phyloP scores from a whole-genome alignment of 2,113 vertebrate genomes.

The Chloroceryle aenea region DNA sequence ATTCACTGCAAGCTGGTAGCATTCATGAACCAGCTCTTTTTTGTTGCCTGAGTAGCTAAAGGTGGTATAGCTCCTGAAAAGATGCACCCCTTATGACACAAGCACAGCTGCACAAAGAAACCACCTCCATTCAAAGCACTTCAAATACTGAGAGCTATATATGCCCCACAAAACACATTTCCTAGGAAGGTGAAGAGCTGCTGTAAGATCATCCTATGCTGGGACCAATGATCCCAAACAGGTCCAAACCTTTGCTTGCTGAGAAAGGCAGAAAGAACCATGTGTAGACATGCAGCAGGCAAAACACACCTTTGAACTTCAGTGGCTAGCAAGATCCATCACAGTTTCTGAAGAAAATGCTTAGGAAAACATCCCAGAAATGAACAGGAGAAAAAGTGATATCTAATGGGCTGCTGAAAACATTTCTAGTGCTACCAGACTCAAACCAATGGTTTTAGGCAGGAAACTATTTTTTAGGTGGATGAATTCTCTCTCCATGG shows the following conservation, averaged over 20 bases:
- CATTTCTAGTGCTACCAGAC: background rate
- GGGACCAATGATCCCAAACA: background rate
- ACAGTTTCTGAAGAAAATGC: background rate
- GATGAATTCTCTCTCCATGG: background rate
- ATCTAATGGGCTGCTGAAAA: background rate
- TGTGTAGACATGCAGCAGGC: background rate
- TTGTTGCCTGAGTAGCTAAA: background rate
- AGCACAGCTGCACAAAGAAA: background rate
- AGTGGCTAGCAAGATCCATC: background rate
- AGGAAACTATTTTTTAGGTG: background rate
- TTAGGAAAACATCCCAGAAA: background rate
- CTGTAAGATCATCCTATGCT: background rate
- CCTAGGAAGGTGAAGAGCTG: background rate
- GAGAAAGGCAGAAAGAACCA: background rate
- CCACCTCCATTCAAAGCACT: background rate
- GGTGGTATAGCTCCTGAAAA: background rate
- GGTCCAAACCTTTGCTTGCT: background rate
- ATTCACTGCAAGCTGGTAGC: background rate
- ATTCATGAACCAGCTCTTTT: background rate
- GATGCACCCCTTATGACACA: background rate
- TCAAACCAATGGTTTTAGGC: background rate
- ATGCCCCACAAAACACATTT: background rate
- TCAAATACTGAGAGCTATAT: background rate
- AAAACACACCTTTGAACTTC: background rate
- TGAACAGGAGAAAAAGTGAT: background rate